A percentile compares a stretch with the other conserved stretches of the same genome.
These are phyloP conservation scores for Falcaria lacertinaria DNA, from an alignment of 2,888 invertebrate genomes.

Conservation along the genomic window DNA sequence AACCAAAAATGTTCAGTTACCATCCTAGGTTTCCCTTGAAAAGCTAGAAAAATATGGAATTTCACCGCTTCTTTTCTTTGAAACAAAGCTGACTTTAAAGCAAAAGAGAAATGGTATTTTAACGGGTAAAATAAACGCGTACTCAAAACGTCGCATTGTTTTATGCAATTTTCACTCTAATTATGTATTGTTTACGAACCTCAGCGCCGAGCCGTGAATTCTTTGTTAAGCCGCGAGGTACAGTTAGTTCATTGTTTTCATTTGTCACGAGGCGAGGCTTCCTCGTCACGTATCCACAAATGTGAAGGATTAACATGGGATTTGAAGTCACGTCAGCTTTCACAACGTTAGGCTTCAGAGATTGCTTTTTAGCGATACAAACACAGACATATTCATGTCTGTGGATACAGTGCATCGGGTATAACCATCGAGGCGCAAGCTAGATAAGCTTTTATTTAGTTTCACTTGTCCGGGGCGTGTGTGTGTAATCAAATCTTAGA, in stretches of 20 bases:
- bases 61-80: too few relatives aligned
- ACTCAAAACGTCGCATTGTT: slow-evolving; percentile 1
- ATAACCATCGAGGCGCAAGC: too few relatives aligned
- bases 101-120: neutral
- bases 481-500: too few relatives aligned
- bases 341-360: too few relatives aligned
- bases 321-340: neutral
- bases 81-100: neutral
- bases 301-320: neutral
- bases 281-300: neutral
- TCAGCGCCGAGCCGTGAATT: neutral
- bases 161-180: slow-evolving; percentile 17
- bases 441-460: too few relatives aligned
- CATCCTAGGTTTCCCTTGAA: too few relatives aligned
- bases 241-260: neutral
- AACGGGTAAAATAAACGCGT: neutral
- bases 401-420: too few relatives aligned
- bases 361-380: too few relatives aligned
- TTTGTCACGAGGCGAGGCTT: neutral
- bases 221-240: neutral
- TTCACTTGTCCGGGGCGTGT: too few relatives aligned
- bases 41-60: too few relatives aligned
- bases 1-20: too few relatives aligned
- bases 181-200: slow-evolving; percentile 17
- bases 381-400: too few relatives aligned